phyloP scores from a whole-genome alignment of 1,140 invertebrate genomes.

The Caenorhabditis latens region DNA sequence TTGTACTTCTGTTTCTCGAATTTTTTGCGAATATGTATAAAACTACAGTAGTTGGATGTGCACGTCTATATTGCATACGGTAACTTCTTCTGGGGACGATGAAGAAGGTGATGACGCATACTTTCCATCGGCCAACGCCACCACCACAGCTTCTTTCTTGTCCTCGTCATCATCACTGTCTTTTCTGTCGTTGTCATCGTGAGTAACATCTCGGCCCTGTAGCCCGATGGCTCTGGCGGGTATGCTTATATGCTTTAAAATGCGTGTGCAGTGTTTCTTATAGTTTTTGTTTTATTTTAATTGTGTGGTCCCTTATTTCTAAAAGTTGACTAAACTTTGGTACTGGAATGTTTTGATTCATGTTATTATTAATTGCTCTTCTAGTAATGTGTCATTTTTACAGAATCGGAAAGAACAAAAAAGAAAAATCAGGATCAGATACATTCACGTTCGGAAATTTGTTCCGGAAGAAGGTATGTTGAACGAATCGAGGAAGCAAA shows the following conservation, averaged over 20 bases:
- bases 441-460: constrained; percentile 43
- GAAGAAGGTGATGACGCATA: constrained; percentile 27
- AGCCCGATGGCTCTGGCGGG: no score
- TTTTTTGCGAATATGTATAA: neutral
- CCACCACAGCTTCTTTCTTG: neutral
- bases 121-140: neutral
- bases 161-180: constrained; percentile 9
- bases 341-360: no score
- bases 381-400: neutral
- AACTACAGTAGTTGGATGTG: constrained; percentile 14
- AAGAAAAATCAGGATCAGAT: constrained; percentile 23
- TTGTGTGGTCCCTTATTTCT: no score
- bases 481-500: no score
- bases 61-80: constrained; percentile 7
- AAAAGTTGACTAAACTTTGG: no score
- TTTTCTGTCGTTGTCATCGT: no score
- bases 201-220: no score
- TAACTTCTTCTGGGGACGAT: neutral
- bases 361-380: no score
- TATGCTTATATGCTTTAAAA: no score
- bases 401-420: constrained; percentile 37
- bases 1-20: neutral
- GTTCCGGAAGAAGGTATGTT: constrained; percentile 17
- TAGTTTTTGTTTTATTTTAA: no score
- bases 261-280: neutral